A percentile compares a stretch with the other conserved stretches of the same genome.
Conservation (phyloP, 2,797 vertebrate species). For the Coregonus ussuriensis region DNA sequence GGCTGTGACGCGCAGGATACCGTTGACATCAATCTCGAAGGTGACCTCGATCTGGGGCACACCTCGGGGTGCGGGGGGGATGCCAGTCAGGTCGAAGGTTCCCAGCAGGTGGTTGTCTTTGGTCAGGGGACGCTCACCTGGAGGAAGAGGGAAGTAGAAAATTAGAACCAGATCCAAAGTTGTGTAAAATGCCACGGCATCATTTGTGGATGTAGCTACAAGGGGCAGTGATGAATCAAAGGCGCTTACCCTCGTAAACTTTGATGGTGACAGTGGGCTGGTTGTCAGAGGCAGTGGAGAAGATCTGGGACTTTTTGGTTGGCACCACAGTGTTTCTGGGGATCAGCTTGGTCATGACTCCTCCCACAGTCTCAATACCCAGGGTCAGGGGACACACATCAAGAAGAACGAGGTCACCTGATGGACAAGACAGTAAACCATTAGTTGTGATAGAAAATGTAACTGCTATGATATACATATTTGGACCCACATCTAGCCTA, state of each 20-base stretch:
- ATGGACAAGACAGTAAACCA: neutral
- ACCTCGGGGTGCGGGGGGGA: slow-evolving; percentile 91
- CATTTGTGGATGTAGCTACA: too few species aligned
- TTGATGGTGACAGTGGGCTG: slow-evolving; percentile 97
- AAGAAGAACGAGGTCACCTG: slow-evolving; percentile 91
- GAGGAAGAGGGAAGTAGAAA: neutral
- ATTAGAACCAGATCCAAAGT: slow-evolving; percentile 15
- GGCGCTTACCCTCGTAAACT: slow-evolving; percentile 90
- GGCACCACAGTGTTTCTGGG: slow-evolving; percentile 95
- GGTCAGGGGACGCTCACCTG: slow-evolving; percentile 93
- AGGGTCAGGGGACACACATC: slow-evolving; percentile 95
- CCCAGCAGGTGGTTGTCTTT: slow-evolving; percentile 96
- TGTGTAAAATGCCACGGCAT: neutral
- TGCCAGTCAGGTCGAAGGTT: slow-evolving; percentile 93
- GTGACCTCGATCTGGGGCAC: slow-evolving; percentile 97
- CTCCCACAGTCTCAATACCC: slow-evolving; percentile 96
- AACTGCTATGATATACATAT: neutral
- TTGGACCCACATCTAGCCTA: too few species aligned
- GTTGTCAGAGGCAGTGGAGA: slow-evolving; percentile 95
- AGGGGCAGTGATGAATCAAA: neutral
- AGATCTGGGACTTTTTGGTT: slow-evolving; percentile 96
- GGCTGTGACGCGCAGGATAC: slow-evolving; percentile 91
- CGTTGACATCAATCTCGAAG: slow-evolving; percentile 94
- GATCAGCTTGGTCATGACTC: slow-evolving; percentile 97
- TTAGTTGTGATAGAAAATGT: neutral